Evolutionary conservation across 1,140 invertebrate genomes (phyloP), one percentile per base, ranked within the genome.

Genomic region (Temnothorax nylanderi): DNA sequence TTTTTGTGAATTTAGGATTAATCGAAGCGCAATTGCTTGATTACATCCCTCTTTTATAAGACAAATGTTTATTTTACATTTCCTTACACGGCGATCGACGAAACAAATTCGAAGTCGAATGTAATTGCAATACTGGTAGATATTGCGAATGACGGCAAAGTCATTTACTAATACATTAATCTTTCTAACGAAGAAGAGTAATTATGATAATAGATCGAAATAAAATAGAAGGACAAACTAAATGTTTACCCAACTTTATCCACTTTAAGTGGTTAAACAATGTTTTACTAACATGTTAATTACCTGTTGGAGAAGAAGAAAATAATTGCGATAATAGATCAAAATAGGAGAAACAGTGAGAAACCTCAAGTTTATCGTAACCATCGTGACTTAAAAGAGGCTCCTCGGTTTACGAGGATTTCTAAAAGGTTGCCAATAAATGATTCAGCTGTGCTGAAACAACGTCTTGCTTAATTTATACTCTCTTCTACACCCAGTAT

Each of bases 391-490:
- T 80, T 7, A 13, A 41, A 80, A 80, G n/a, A 80, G n/a, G 13
- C 16, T 80, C 4, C 13, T 69, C 13, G 41, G 18, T 37, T 67
- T 80, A 32, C 4, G 77, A 67, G 47, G 34, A 80, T 85, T 87
- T 87, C 10, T 37, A 41, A 51, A 71, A 85, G 85, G 77, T 60
- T 82, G 78, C 60, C 65, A 91, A 87, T 91, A 90, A 90, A 91
- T 75, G 44, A 56, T 58, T 54, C 49, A 87, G 21, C 72, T 85
- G 56, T 81, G 75, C 54, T 64, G 72, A 60, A 49, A 88, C 13
- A 58, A 10, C 84, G 47, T 60, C 26, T 74, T 3, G 18, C 51
- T 77, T 76, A 62, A 58, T 81, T 56, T 32, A 16, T 47, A 49
- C 10, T 18, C 16, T n/a, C n/a, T 71, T 69, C n/a, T 51, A 32